Evolutionary conservation across 2,888 invertebrate genomes (phyloP).

Genomic region (Plutella xylostella): DNA sequence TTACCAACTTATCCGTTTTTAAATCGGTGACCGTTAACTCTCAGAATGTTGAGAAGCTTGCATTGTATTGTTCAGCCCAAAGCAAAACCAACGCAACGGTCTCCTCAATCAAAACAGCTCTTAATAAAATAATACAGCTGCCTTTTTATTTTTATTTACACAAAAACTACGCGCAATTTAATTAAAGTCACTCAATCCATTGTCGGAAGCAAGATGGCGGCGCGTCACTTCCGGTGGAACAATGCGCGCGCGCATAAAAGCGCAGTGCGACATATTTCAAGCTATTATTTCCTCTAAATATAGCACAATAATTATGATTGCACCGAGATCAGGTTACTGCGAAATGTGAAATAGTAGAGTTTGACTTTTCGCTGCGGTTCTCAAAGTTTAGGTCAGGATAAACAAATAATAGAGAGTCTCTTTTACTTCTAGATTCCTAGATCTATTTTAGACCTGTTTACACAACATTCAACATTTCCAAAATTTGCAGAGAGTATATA

Average conservation of each 20-base stretch:
- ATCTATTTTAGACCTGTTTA: neutral
- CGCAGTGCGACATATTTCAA: slow-evolving; percentile 49
- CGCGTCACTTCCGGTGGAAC: slow-evolving; percentile 23
- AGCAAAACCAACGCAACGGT: no score
- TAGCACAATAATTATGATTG: slow-evolving; percentile 22
- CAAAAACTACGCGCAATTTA: slow-evolving; percentile 14
- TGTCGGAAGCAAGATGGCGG: slow-evolving; percentile 31
- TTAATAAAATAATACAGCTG: slow-evolving; percentile 3
- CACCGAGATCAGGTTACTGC: slow-evolving; percentile 1
- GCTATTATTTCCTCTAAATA: slow-evolving; percentile 40
- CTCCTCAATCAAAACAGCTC: no score
- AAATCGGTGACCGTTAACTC: neutral
- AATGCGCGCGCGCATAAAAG: slow-evolving; percentile 50
- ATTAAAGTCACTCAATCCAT: slow-evolving; percentile 23
- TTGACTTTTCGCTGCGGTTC: neutral
- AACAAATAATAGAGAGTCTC: neutral
- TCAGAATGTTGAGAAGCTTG: neutral
- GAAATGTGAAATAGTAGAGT: neutral
- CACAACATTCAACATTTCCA: neutral
- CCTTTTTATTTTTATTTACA: neutral
- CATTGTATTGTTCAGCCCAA: neutral
- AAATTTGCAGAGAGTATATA: neutral
- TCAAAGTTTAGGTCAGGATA: neutral
- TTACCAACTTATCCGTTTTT: neutral
- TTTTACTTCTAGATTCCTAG: neutral